A percentile compares a stretch with the other conserved stretches of the same genome.
These are phyloP conservation scores for Plagodis dolabraria DNA, from an alignment of 2,888 invertebrate species.

Conservation along the genomic window DNA sequence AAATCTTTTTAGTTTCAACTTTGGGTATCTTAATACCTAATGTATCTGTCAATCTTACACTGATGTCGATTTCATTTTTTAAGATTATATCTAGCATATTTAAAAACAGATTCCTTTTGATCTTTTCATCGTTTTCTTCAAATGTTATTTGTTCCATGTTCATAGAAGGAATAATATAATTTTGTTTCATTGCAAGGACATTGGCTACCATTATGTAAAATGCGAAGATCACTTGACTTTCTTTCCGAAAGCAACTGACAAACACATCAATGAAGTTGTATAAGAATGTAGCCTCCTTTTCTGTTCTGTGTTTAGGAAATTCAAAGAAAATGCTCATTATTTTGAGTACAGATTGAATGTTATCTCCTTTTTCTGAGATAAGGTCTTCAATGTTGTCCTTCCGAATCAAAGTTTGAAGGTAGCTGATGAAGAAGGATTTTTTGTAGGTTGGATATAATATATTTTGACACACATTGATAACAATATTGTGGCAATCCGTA, in stretches of 20 bases:
- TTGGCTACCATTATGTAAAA: constrained; percentile 71
- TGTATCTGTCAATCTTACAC: constrained; percentile 66
- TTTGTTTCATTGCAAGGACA: constrained; percentile 66
- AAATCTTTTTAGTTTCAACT: constrained; percentile 72
- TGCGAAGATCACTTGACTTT: constrained; percentile 71
- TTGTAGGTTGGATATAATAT: constrained; percentile 69
- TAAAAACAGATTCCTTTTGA: constrained; percentile 65
- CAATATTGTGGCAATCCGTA: constrained; percentile 52
- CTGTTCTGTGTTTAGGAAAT: constrained; percentile 60
- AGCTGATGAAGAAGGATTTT: constrained; percentile 65
- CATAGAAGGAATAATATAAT: constrained; percentile 65
- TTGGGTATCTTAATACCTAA: constrained; percentile 68
- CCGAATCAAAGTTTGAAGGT: constrained; percentile 66
- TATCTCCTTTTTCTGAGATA: constrained; percentile 73
- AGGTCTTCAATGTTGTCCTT: constrained; percentile 69
- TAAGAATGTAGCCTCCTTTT: constrained; percentile 57
- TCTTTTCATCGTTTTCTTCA: constrained; percentile 61
- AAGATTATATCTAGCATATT: constrained; percentile 66
- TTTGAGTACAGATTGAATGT: constrained; percentile 74
- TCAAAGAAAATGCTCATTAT: constrained; percentile 72
- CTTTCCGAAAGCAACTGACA: constrained; percentile 64
- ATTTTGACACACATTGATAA: constrained; percentile 60
- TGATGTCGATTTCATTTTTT: constrained; percentile 72
- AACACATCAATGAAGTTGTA: constrained; percentile 70
- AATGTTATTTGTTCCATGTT: constrained; percentile 58